Evolutionary conservation across 2,888 invertebrate species (phyloP).

Genomic region (Diabrotica balteata): DNA sequence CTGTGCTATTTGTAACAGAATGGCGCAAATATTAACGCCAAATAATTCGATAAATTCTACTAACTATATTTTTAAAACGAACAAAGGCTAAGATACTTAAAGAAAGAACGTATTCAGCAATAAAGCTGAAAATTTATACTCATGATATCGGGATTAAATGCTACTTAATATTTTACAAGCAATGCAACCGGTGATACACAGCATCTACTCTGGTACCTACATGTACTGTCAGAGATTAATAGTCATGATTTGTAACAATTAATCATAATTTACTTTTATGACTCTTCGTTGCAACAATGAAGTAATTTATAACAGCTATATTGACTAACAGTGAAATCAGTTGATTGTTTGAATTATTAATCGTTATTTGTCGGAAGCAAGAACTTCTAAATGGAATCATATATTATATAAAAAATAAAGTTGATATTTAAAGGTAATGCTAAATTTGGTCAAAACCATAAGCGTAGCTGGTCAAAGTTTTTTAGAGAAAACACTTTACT

Average conservation of each 20-base stretch:
- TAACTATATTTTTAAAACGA: too few relatives aligned
- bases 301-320: slow-evolving; percentile 22
- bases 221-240: slow-evolving; percentile 26
- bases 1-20: too few relatives aligned
- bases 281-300: slow-evolving; percentile 23
- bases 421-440: too few relatives aligned
- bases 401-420: too few relatives aligned
- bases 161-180: background rate
- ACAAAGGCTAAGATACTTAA: too few relatives aligned
- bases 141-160: background rate
- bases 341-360: slow-evolving; percentile 25
- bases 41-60: too few relatives aligned
- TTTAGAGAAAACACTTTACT: too few relatives aligned
- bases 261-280: slow-evolving; percentile 32
- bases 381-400: background rate
- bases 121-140: too few relatives aligned
- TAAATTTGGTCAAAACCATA: too few relatives aligned
- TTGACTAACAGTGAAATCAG: slow-evolving; percentile 15
- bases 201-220: background rate
- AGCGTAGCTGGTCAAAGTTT: too few relatives aligned
- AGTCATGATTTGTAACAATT: slow-evolving; percentile 31
- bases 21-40: too few relatives aligned
- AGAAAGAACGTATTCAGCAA: too few relatives aligned
- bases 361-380: slow-evolving; percentile 13
- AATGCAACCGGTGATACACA: slow-evolving; percentile 13